Percentiles rank a stretch among this genome's conserved stretches.
phyloP scores from a whole-genome alignment of 2,113 vertebrate species.

The Collichthys lucidus region DNA sequence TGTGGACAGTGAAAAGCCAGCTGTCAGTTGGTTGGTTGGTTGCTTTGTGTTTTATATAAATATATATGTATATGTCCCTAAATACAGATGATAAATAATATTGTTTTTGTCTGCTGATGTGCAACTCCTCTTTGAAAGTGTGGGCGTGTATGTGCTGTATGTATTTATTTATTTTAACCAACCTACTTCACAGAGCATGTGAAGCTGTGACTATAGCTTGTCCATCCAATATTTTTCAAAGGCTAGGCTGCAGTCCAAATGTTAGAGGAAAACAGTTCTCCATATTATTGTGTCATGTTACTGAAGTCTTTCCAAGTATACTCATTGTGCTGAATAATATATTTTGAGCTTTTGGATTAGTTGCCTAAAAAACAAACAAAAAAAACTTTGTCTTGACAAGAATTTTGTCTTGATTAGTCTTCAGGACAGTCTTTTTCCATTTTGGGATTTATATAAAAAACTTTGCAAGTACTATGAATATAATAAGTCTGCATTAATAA shows the following conservation, averaged over 20 bases:
- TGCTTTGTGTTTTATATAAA: background rate
- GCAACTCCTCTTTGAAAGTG: background rate
- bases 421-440: background rate
- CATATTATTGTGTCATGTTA: constrained; percentile 36
- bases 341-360: constrained; percentile 15
- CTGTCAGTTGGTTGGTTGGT: constrained; percentile 15
- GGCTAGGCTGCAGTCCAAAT: constrained; percentile 45
- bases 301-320: constrained; percentile 45
- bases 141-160: background rate
- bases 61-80: constrained; percentile 2
- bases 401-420: constrained; percentile 1
- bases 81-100: constrained; percentile 32
- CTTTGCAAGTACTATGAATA: background rate
- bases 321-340: constrained; percentile 8
- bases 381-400: background rate
- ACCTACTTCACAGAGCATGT: constrained; percentile 14
- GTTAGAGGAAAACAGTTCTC: constrained; percentile 21
- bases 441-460: constrained; percentile 26
- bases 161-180: constrained; percentile 4
- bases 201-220: constrained; percentile 25
- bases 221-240: constrained; percentile 44
- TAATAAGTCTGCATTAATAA: background rate
- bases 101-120: constrained; percentile 1
- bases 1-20: constrained; percentile 15
- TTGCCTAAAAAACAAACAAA: background rate